Base-by-base conservation (phyloP, 2,797 vertebrate genomes). In the Schizothorax lantsangensis region DNA sequence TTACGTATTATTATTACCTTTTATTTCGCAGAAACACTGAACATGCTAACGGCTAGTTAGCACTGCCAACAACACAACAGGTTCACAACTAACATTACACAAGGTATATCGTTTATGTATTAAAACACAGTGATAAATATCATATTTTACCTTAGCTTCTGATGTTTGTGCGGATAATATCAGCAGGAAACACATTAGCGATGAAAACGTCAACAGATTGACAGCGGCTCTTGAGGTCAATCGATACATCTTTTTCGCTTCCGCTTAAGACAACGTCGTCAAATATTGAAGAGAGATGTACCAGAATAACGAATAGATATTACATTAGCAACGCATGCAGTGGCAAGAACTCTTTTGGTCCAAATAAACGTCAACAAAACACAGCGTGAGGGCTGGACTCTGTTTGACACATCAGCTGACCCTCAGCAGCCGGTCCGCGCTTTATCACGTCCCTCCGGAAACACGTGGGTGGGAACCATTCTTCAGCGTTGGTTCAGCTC, bases 91-190 rank as follows among this genome's bases (percentile, higher is more conserved):
- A 59, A 15, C 54, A 59, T 23, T 57, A 17, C 30, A 66, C 19
- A 21, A 11, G 15, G 3, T 19, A 30, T 15, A 14, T 30, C 3
- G 11, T 36, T 74, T 0, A 14, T 21, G 9, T 74, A 21, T 40
- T 72, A 45, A 68, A 36, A 74, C 14, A 52, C 3, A 71, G 17
- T 23, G 6, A 43, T 10, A 45, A 52, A 59, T 21, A 30, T 36
- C 5, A 17, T 47, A 77, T 69, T 54, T 87, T 93, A 96, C 94
- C 93, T 94, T 97, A 45, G 93, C 93, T 88, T 93, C 89, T 33
- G 85, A 88, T 81, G 90, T 92, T 91, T 93, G 89, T 88, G 87
- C 89, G 38, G 92, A 88, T 83, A 91, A 87, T 49, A 94, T 81
- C 62, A 92, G 72, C 66, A 93, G 79, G 79, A 94, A 93, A 90